phyloP scores from a whole-genome alignment of 2,888 invertebrate genomes.

The Tubulanus polymorphus region DNA sequence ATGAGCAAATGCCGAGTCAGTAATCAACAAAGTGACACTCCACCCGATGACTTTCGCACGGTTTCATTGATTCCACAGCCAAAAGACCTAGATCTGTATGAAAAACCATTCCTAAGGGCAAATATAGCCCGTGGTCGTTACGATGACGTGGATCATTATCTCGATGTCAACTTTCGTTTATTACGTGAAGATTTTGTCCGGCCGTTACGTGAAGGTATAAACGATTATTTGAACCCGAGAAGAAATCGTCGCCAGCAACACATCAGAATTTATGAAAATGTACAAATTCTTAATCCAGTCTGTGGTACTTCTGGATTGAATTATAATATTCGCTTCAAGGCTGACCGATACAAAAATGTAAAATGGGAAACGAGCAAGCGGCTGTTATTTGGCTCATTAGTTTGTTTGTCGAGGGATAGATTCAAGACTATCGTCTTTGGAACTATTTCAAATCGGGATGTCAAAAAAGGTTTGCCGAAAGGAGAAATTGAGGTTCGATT shows the following conservation, averaged over 20 bases:
- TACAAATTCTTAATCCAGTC: slow-evolving; percentile 23
- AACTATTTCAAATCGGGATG: slow-evolving; percentile 64
- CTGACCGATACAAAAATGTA: slow-evolving; percentile 14
- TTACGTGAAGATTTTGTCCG: slow-evolving; percentile 75
- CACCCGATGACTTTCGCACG: slow-evolving; percentile 55
- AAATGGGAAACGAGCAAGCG: slow-evolving; percentile 57
- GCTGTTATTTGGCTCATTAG: slow-evolving; percentile 67
- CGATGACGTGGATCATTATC: slow-evolving; percentile 64
- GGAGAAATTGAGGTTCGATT: slow-evolving; percentile 42
- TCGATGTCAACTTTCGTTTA: slow-evolving; percentile 74
- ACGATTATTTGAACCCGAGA: slow-evolving; percentile 53
- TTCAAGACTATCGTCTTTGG: slow-evolving; percentile 68
- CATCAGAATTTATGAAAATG: slow-evolving; percentile 30
- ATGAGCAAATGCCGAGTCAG: too few relatives aligned
- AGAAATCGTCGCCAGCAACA: slow-evolving; percentile 14
- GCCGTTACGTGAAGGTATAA: slow-evolving; percentile 68
- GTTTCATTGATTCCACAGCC: slow-evolving; percentile 46
- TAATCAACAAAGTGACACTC: slow-evolving; percentile 18
- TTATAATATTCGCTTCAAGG: slow-evolving; percentile 22
- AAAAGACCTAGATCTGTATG: slow-evolving; percentile 36
- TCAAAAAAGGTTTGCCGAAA: slow-evolving; percentile 8
- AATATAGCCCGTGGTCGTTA: slow-evolving; percentile 66
- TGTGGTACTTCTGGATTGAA: slow-evolving; percentile 26
- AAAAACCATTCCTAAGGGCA: slow-evolving; percentile 57
- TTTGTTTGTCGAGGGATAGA: slow-evolving; percentile 66